Base-by-base conservation (phyloP, 2,888 invertebrate genomes). In the Drosophila kanekoi region DNA sequence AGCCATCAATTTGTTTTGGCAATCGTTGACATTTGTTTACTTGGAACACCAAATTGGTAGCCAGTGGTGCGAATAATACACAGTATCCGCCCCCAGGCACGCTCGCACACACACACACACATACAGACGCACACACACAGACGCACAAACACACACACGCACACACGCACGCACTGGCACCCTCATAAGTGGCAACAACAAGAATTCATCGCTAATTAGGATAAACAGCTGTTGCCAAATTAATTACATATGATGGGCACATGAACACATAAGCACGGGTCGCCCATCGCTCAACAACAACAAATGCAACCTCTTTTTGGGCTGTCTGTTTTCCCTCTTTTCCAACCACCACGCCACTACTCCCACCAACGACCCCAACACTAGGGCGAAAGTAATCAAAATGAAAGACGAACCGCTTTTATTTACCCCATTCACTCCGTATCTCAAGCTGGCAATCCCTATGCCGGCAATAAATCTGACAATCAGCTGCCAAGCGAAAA, bases 221-320 rank as follows among this genome's bases (percentile, higher is more conserved):
- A 83, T 86, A 80, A 89, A 80, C 84, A 85, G 87, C 79, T 85
- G 84, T 84, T 84, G 87, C 84, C 83, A 78, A 89, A 89, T 89
- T 89, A 85, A 85, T 85, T 87, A 85, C 87, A 89, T 81, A 80
- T 86, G 81, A 88, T 72, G 81, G 76, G 72, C 76, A 74, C 68
- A 77, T 72, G 75, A 77, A 79, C 68, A 67, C 60, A 28, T 28
- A 49, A 69, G 58, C 76, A 72, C 56, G 40, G 48, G 13, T 53
- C 44, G 57, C 32, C 44, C 69, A 60, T 49, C 60, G 45, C 35
- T 62, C 59, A 48, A 44, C 18, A 48, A 44, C 16, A 41, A 49
- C 63, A 67, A 60, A 44, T 47, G 38, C 48, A 60, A 41, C 58
- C 65, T 47, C 59, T 61, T 35, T 40, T 49, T 6, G 4, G 23